These are phyloP conservation scores for Xenentodon cancila DNA, from an alignment of 2,797 vertebrate genomes.

Conservation along the genomic window DNA sequence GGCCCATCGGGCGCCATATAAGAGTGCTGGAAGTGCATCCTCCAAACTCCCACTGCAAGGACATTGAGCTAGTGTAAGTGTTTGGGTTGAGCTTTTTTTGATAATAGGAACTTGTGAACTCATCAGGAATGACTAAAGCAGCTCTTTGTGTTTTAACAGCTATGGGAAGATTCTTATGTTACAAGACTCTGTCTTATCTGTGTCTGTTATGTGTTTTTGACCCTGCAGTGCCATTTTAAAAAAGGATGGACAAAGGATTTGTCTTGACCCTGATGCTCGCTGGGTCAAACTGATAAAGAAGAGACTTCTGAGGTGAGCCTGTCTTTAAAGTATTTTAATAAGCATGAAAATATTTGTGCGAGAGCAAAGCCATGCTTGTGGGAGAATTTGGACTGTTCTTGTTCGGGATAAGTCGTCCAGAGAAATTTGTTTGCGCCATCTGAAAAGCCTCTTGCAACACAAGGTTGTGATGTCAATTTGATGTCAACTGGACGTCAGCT, in stretches of 20 bases:
- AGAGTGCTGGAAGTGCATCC: slow-evolving; percentile 27
- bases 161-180: not conserved
- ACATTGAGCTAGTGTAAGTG: slow-evolving; percentile 52
- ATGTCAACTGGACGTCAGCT: not conserved
- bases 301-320: slow-evolving; percentile 11
- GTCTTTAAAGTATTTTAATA: not conserved
- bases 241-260: slow-evolving; percentile 25
- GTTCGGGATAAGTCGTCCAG: not conserved
- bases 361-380: not conserved
- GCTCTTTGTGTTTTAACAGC: not conserved
- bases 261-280: slow-evolving; percentile 42
- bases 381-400: no score
- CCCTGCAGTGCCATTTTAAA: slow-evolving; percentile 60
- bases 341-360: not conserved
- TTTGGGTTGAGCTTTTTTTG: not conserved
- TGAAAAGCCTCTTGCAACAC: not conserved
- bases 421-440: not conserved
- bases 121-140: not conserved
- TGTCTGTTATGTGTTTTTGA: slow-evolving; percentile 5
- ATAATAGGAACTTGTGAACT: not conserved
- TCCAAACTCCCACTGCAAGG: slow-evolving; percentile 45
- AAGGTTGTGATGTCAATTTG: not conserved
- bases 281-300: slow-evolving; percentile 46
- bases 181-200: not conserved
- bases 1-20: slow-evolving; percentile 41